A percentile compares a stretch with the other conserved stretches of the same genome.
Evolutionary conservation across 2,797 vertebrate genomes (phyloP).

Genomic region (Sebastes diaconus): DNA sequence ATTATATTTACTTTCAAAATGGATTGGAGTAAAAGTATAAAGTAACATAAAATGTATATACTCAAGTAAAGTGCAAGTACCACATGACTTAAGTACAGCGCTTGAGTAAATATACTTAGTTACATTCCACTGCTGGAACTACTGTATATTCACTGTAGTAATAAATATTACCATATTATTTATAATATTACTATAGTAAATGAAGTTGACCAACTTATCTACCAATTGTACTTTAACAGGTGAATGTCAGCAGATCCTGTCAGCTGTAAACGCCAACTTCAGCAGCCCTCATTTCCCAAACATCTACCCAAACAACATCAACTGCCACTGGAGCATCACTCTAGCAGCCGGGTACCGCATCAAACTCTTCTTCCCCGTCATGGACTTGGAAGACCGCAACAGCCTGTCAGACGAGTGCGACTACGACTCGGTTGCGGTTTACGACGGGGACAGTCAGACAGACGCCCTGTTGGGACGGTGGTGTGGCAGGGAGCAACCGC

Average conservation of each 20-base stretch:
- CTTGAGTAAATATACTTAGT: no score
- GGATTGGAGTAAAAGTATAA: no score
- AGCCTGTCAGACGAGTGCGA: conserved; percentile 89
- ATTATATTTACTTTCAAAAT: no score
- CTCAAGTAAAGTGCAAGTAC: no score
- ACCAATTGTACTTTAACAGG: conserved; percentile 74
- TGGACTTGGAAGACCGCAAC: conserved; percentile 93
- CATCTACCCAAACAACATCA: conserved; percentile 97
- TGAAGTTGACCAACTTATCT: not conserved
- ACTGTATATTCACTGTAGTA: not conserved
- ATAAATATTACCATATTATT: no score
- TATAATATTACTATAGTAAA: not conserved
- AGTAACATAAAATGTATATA: no score
- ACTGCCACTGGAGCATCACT: conserved; percentile 94
- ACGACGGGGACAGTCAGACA: conserved; percentile 85
- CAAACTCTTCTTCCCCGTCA: conserved; percentile 88
- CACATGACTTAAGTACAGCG: no score
- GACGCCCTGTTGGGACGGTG: conserved; percentile 88
- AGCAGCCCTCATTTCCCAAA: conserved; percentile 92
- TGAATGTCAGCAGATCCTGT: conserved; percentile 93
- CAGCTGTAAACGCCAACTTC: conserved; percentile 88
- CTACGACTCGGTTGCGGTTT: conserved; percentile 89
- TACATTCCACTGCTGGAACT: not conserved
- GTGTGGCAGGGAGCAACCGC: conserved; percentile 87
- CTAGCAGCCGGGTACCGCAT: conserved; percentile 87